phyloP scores from a whole-genome alignment of 2,113 vertebrate genomes.

The Pelvicachromis taeniatus region DNA sequence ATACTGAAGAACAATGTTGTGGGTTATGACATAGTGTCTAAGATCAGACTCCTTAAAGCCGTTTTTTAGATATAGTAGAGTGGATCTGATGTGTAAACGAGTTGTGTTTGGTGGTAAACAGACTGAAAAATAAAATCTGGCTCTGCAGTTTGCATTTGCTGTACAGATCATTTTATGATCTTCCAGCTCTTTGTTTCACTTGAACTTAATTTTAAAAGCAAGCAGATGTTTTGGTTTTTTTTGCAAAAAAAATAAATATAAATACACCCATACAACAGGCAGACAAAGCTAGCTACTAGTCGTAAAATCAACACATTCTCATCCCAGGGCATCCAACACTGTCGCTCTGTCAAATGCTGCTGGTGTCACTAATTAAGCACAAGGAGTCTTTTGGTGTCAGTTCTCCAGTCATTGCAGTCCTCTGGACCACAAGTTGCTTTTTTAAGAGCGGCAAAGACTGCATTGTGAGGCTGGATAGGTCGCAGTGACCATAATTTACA shows the following conservation, averaged over 20 bases:
- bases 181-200: not conserved
- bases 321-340: not conserved
- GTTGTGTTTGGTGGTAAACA: not conserved
- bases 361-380: not conserved
- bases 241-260: rapidly evolving
- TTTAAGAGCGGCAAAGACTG: not conserved
- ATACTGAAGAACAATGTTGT: not conserved
- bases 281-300: not conserved
- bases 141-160: not conserved
- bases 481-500: not conserved
- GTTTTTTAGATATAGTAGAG: not conserved
- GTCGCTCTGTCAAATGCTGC: not conserved
- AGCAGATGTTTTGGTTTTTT: not conserved
- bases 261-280: not conserved
- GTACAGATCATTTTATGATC: not conserved
- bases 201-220: not conserved
- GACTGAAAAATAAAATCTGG: not conserved
- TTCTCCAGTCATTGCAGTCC: not conserved
- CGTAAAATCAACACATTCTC: not conserved
- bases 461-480: not conserved
- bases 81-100: not conserved
- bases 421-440: not conserved
- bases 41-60: not conserved
- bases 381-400: not conserved
- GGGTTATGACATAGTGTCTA: not conserved